These are phyloP conservation scores for Parambassis ranga DNA, from an alignment of 2,797 vertebrate species.

Conservation along the genomic window DNA sequence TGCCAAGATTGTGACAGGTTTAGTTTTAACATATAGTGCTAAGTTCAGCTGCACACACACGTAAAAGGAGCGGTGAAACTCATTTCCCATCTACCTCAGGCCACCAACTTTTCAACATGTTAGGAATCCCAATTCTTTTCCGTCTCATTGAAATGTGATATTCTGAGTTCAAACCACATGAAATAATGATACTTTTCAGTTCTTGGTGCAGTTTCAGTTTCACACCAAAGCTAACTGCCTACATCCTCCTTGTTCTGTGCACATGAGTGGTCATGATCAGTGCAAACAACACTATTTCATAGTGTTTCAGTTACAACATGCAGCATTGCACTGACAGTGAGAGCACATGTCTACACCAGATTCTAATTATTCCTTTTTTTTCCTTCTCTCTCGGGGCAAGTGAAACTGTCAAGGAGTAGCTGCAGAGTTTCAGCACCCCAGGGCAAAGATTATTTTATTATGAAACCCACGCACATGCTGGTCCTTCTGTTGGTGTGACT, in stretches of 20 bases:
- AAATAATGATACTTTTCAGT: neutral
- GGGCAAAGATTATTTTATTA: constrained; percentile 77
- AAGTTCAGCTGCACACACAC: too few species aligned
- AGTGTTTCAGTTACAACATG: neutral
- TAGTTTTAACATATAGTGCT: too few species aligned
- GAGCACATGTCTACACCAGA: constrained; percentile 22
- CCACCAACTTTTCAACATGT: too few species aligned
- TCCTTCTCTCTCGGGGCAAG: constrained; percentile 52
- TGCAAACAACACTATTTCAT: neutral
- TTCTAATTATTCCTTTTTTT: constrained; percentile 22
- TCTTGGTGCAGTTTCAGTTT: constrained; percentile 20
- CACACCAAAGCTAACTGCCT: neutral
- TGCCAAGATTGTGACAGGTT: too few species aligned
- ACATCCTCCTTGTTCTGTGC: neutral
- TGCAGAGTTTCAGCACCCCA: constrained; percentile 75
- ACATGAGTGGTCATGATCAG: neutral
- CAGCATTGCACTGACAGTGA: constrained; percentile 1
- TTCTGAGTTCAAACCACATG: neutral
- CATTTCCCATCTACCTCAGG: too few species aligned
- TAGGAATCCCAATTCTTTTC: too few species aligned
- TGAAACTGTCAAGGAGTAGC: constrained; percentile 67
- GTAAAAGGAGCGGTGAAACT: too few species aligned
- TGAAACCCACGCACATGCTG: constrained; percentile 62
- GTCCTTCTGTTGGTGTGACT: constrained; percentile 58
- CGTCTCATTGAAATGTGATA: neutral